Evolutionary conservation across 2,797 vertebrate species (phyloP), one percentile per base, ranked within the genome.

Genomic region (Pterois miles): DNA sequence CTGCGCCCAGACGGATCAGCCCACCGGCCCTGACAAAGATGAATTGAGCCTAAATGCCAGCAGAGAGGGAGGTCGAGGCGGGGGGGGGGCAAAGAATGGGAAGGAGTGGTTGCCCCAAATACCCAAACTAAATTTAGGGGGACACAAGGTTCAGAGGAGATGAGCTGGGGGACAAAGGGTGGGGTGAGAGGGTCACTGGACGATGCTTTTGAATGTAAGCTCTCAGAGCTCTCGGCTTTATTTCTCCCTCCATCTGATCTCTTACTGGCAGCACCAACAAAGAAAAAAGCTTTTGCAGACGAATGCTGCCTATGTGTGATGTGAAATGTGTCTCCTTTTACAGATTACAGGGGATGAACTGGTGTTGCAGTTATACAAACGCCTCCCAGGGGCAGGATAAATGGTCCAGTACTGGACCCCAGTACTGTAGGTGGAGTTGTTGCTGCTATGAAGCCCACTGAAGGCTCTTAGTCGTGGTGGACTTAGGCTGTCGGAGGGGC

Each of bases 21-120:
- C 50, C 52, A 16, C 36, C n/a, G 11, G 34, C 81, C 60, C 81
- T 65, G 89, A 94, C 94, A 87, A 75, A 93, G 92, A 94, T 65
- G 43, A 64, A 93, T 90, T 80, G 91, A 91, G 86, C 74, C 40
- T 69, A 87, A 90, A 93, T 90, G 87, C 90, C 91, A 65, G 81
- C 1, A 43, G 71, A 67, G 82, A 66, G 67, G 50, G 54, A 57
- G 78, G 67, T 38, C 53, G 6, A 7, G 14, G 43, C 5, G 4
- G 22, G 48, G 16, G 25, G 57, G 27, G n/a, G 22, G 5, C 3
- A 14, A 40, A 65, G 77, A 69, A 81, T 68, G 71, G 58, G 27
- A 36, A 40, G 50, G 16, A 74, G 71, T 4, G 53, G 68, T 43
- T 34, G 80, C 71, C 81, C 80, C 46, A 90, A 86, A 93, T 92